A percentile compares a stretch with the other conserved stretches of the same genome.
Evolutionary conservation across 2,797 vertebrate genomes (phyloP).

Genomic region (Manis javanica): DNA sequence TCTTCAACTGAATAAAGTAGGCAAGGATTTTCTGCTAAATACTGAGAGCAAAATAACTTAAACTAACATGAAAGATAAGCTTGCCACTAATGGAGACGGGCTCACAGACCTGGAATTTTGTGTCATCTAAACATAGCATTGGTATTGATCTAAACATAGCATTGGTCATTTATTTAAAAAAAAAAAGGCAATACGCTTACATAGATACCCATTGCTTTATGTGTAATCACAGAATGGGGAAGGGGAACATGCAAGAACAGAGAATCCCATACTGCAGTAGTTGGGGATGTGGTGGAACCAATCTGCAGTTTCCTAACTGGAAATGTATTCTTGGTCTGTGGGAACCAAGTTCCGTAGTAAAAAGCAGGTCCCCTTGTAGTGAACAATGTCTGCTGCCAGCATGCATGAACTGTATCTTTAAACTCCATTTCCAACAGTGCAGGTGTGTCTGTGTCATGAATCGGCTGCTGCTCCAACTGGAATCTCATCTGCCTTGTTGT

Average conservation of each 20-base stretch:
- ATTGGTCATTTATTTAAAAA: background rate
- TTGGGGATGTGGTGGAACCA: background rate
- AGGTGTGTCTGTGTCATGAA: background rate
- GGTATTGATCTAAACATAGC: background rate
- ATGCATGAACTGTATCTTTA: background rate
- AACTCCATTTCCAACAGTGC: background rate
- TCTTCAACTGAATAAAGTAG: background rate
- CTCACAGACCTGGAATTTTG: background rate
- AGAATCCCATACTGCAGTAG: background rate
- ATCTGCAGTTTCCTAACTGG: background rate
- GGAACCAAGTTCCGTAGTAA: background rate
- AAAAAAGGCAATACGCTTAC: background rate
- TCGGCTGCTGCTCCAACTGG: background rate
- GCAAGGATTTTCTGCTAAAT: conserved; percentile 29
- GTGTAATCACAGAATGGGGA: background rate
- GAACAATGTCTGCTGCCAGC: background rate
- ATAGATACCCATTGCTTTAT: background rate
- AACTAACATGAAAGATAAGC: background rate
- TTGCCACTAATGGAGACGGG: background rate
- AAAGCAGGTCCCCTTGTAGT: background rate
- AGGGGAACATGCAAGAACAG: background rate
- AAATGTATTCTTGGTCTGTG: background rate
- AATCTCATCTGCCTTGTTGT: background rate
- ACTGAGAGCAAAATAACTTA: conserved; percentile 19
- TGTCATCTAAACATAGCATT: background rate